A percentile compares a stretch with the other conserved stretches of the same genome.
Conservation (phyloP, 2,888 invertebrate species). For the Apodemia duryi region DNA sequence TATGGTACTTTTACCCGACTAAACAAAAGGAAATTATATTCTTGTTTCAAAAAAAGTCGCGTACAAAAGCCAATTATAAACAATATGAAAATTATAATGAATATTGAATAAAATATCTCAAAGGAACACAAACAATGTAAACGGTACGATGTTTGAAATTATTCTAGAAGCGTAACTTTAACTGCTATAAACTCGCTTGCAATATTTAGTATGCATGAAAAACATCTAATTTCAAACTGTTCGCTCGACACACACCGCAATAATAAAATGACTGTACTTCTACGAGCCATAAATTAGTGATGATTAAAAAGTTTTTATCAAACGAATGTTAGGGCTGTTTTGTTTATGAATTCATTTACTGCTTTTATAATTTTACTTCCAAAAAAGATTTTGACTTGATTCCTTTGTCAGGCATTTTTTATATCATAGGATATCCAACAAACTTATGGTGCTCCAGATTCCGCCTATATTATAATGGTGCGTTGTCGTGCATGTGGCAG, state of each 20-base stretch:
- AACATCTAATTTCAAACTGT: constrained; percentile 11
- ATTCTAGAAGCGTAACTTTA: constrained; percentile 2
- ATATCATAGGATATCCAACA: too few species aligned
- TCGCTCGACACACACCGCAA: background rate
- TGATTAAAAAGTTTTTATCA: constrained; percentile 13
- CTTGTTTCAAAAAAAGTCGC: too few species aligned
- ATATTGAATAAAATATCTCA: background rate
- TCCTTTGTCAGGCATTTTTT: too few species aligned
- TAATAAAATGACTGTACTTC: background rate
- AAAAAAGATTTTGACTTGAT: too few species aligned
- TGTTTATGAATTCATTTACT: background rate
- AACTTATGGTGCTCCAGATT: too few species aligned
- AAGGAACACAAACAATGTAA: background rate
- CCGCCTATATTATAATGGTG: too few species aligned
- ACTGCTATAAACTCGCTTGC: constrained; percentile 5
- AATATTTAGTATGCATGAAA: constrained; percentile 15
- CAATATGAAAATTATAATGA: background rate
- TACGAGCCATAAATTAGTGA: background rate
- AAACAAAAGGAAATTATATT: too few species aligned
- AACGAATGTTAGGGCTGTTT: background rate
- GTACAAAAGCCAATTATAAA: too few species aligned
- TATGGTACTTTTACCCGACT: too few species aligned
- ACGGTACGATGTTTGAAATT: constrained; percentile 6
- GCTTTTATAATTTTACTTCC: background rate
- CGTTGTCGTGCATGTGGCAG: too few species aligned